These are phyloP conservation scores for Polyergus mexicanus DNA, from an alignment of 1,140 invertebrate genomes.

Conservation along the genomic window DNA sequence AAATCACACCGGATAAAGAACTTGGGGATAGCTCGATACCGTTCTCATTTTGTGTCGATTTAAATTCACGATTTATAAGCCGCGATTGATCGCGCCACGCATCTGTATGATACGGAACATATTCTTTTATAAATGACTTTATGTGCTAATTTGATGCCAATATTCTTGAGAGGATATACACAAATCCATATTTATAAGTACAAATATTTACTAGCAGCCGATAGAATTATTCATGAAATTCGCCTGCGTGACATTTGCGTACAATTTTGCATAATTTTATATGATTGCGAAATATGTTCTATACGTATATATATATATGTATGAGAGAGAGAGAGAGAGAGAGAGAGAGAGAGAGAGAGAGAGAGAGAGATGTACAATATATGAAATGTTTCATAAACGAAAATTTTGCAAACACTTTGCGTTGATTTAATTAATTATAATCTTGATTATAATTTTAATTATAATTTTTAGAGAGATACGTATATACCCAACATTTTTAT, in stretches of 20 bases:
- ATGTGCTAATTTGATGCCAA: not conserved
- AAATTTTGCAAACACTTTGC: not conserved
- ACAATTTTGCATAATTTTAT: not conserved
- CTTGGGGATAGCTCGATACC: slow-evolving; percentile 35
- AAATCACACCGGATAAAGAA: slow-evolving; percentile 16
- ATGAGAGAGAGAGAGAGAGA: no score
- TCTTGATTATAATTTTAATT: not conserved
- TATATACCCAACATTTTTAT: not conserved
- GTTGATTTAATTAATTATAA: not conserved
- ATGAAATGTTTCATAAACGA: not conserved
- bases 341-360: not conserved
- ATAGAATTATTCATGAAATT: slow-evolving; percentile 16
- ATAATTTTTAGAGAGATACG: not conserved
- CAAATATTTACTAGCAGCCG: slow-evolving; percentile 8
- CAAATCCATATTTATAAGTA: slow-evolving; percentile 24
- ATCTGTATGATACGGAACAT: not conserved
- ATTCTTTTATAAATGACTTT: slow-evolving; percentile 25
- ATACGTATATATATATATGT: not conserved
- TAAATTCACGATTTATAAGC: slow-evolving; percentile 44
- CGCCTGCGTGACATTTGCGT: not conserved
- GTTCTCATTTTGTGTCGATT: slow-evolving; percentile 31
- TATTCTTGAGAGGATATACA: not conserved
- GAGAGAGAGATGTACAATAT: not conserved
- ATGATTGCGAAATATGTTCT: not conserved
- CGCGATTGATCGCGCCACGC: slow-evolving; percentile 13